phyloP scores from a whole-genome alignment of 2,113 vertebrate species.

The Gnathonemus longibarbis region DNA sequence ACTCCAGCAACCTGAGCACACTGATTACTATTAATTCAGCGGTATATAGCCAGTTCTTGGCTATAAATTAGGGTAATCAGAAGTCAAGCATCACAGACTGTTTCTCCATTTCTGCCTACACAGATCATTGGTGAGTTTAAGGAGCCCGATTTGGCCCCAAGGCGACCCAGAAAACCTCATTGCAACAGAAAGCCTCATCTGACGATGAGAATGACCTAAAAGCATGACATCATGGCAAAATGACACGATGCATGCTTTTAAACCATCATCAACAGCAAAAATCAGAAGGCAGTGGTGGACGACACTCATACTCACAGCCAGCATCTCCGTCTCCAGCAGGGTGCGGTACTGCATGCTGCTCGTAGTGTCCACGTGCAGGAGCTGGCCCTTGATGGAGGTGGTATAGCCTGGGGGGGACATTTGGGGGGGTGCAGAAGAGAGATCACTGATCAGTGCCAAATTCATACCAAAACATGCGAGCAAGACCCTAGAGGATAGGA shows the following conservation, averaged over 20 bases:
- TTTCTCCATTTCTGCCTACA: neutral
- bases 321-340: slow-evolving; percentile 94
- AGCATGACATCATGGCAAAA: neutral
- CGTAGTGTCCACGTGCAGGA: slow-evolving; percentile 93
- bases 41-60: neutral
- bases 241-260: neutral
- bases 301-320: slow-evolving; percentile 75
- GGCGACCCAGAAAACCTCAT: neutral
- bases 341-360: slow-evolving; percentile 97
- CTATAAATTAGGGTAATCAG: neutral
- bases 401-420: slow-evolving; percentile 71
- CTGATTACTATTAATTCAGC: neutral
- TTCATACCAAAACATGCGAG: neutral
- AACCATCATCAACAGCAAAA: neutral
- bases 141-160: neutral
- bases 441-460: neutral
- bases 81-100: neutral
- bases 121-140: neutral
- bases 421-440: neutral
- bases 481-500: neutral
- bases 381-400: slow-evolving; percentile 92
- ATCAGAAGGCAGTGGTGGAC: neutral
- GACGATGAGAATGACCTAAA: neutral
- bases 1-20: neutral
- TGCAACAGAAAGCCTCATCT: neutral